A percentile compares a stretch with the other conserved stretches of the same genome.
These are phyloP conservation scores for Nothoprocta perdicaria DNA, from an alignment of 2,113 vertebrate species.

Conservation along the genomic window DNA sequence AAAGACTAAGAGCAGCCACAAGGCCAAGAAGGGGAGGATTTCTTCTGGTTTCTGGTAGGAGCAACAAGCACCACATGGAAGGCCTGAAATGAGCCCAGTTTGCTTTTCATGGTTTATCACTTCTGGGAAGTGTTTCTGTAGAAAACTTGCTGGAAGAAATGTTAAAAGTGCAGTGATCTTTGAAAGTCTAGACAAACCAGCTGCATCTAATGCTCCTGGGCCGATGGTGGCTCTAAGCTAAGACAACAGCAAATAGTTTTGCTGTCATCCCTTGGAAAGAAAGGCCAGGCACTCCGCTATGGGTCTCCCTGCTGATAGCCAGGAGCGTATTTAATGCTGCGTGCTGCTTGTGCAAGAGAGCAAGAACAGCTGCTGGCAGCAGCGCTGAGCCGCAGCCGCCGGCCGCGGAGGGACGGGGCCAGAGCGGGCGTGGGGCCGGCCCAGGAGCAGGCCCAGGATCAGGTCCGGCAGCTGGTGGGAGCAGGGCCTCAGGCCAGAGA, in stretches of 20 bases:
- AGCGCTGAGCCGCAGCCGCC: no score
- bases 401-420: no score
- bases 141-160: not conserved
- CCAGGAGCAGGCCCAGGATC: no score
- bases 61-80: not conserved
- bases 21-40: not conserved
- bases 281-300: not conserved
- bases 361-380: no score
- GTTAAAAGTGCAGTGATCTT: not conserved
- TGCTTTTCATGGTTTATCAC: not conserved
- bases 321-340: not conserved
- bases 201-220: fast-evolving
- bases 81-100: not conserved
- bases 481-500: not conserved
- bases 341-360: not conserved
- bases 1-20: not conserved
- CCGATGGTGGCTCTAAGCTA: not conserved
- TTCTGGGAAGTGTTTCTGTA: not conserved
- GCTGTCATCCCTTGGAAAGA: not conserved
- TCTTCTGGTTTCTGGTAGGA: not conserved
- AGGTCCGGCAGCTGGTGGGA: fast-evolving
- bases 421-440: not conserved
- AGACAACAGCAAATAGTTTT: not conserved
- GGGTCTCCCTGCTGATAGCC: not conserved
- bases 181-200: not conserved